These are phyloP conservation scores for Numenius arquata DNA, from an alignment of 2,113 vertebrate species.

Conservation along the genomic window DNA sequence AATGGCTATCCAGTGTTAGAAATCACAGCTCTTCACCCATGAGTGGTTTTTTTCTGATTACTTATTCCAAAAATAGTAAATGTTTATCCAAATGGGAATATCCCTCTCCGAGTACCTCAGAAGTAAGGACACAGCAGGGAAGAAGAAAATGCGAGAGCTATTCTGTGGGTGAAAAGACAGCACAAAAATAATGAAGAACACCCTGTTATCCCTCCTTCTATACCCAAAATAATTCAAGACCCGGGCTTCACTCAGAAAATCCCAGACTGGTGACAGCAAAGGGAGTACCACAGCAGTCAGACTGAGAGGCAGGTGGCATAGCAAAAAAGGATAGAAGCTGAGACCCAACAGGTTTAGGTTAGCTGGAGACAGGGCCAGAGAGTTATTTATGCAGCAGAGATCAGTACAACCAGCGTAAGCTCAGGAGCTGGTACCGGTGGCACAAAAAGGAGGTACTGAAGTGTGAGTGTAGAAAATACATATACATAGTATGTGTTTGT, in stretches of 20 bases:
- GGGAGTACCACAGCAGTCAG: neutral
- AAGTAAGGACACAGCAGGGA: neutral
- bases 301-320: neutral
- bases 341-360: neutral
- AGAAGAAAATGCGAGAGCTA: neutral
- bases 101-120: neutral
- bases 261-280: neutral
- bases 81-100: neutral
- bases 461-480: neutral
- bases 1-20: neutral
- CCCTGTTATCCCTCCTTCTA: neutral
- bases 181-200: neutral
- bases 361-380: neutral
- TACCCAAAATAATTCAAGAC: neutral
- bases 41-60: neutral
- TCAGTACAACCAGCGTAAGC: neutral
- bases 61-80: neutral
- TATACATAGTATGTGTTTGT: neutral
- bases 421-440: neutral
- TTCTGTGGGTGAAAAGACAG: conserved; percentile 5
- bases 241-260: neutral
- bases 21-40: neutral
- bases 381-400: neutral
- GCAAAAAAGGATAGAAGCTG: neutral
- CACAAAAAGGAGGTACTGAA: neutral